Evolutionary conservation across 1,140 invertebrate species (phyloP), one percentile per base, ranked within the genome.

Genomic region (Drosophila dunni): DNA sequence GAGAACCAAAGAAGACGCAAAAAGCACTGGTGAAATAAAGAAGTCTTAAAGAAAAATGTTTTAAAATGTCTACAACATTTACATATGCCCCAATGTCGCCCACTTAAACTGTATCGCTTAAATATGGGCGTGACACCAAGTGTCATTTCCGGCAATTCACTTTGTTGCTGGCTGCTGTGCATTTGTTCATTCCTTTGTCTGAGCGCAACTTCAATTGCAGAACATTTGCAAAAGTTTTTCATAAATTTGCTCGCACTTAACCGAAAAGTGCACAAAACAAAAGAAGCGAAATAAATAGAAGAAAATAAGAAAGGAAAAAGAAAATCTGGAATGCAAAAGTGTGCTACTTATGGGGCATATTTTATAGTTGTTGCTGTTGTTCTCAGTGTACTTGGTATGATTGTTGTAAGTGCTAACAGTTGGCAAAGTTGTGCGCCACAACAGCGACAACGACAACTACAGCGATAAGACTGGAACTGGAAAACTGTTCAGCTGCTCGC

Each of bases 211-310:
- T 83, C 67, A 88, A 83, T 88, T 86, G 67, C 62, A 69, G 42
- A 74, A 83, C 67, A 88, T 88, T 88, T 79, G 46, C 11, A 68
- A 86, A 86, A 86, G 84, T 86, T 88, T 66, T 86, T 74, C 84
- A 86, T 89, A 88, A 83, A 89, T 86, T 78, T 89, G 51, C 65
- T 79, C 57, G 73, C 79, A 86, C 83, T 89, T 86, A 83, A 74
- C 72, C 58, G 58, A 70, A 71, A 69, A 60, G 36, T 63, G 33
- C 33, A 11, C 7, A 51, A 44, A 48, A 74, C 80, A 72, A 48
- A 44, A 74, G 80, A 20, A 20, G 2, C 17, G 67, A 48, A 44
- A 29, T 29, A 6, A 29, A 29, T 29, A 29, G 24, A 29, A 29
- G 24, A 29, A 29, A 29, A 20, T 1, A 29, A 29, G 3, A 29